Percentiles rank a stretch among this genome's conserved stretches.
Evolutionary conservation across 2,797 vertebrate genomes (phyloP).

Genomic region (Esox masquinongy): DNA sequence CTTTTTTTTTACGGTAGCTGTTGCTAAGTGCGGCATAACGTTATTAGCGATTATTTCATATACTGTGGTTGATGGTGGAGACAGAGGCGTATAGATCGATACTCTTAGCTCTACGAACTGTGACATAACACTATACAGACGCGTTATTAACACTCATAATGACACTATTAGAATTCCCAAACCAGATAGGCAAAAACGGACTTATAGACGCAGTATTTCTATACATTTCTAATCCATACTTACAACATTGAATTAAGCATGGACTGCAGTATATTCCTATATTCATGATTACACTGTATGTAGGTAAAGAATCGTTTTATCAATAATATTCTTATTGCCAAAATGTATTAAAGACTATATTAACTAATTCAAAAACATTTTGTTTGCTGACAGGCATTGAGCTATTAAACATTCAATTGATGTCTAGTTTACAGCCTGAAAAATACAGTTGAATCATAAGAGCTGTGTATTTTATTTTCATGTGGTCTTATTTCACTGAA

Average conservation of each 20-base stretch:
- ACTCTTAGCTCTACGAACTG: conserved; percentile 81
- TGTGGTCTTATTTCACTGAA: background rate
- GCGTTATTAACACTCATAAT: conserved; percentile 58
- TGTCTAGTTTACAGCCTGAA: conserved; percentile 49
- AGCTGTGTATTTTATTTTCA: background rate
- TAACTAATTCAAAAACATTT: background rate
- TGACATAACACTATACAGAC: conserved; percentile 56
- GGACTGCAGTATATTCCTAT: background rate
- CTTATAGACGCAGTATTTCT: background rate
- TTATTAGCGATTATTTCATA: background rate
- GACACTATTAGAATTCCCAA: conserved; percentile 45
- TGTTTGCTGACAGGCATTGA: background rate
- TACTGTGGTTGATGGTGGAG: conserved; percentile 71
- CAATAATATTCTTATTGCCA: background rate
- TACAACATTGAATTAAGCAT: background rate
- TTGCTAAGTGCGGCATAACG: conserved; percentile 59
- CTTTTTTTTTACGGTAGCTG: background rate
- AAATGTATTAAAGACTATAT: background rate
- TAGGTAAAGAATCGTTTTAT: background rate
- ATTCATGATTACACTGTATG: background rate
- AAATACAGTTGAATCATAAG: conserved; percentile 27
- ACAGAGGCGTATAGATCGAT: conserved; percentile 87
- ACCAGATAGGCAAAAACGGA: background rate
- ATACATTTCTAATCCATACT: background rate
- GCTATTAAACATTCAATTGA: conserved; percentile 39